These are phyloP conservation scores for Mus spicilegus DNA, from an alignment of 2,113 vertebrate species.

Conservation along the genomic window DNA sequence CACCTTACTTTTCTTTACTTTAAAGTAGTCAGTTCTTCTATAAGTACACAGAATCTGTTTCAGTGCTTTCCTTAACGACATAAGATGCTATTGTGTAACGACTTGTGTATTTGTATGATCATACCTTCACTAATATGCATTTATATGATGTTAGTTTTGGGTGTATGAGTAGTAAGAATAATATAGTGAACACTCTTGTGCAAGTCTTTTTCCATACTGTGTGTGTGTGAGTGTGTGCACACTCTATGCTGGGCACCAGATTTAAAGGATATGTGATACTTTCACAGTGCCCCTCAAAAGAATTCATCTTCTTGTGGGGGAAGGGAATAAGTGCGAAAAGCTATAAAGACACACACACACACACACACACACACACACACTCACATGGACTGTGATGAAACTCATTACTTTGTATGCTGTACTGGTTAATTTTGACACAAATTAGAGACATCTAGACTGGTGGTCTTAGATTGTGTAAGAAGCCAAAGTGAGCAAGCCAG, in stretches of 20 bases:
- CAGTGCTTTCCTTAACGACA: neutral
- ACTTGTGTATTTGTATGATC: neutral
- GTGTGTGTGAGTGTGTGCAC: too few relatives aligned
- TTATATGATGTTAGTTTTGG: slow-evolving; percentile 24
- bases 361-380: too few relatives aligned
- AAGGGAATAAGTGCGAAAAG: neutral
- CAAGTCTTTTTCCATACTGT: neutral
- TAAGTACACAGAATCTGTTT: neutral
- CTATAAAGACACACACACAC: too few relatives aligned
- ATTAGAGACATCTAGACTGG: neutral
- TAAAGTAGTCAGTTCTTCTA: neutral
- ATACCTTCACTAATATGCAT: neutral
- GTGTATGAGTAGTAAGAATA: neutral
- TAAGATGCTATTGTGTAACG: neutral
- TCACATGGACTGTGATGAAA: neutral
- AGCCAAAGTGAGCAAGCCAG: neutral
- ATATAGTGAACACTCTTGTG: neutral
- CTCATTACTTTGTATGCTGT: neutral
- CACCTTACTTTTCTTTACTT: neutral
- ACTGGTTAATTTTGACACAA: neutral
- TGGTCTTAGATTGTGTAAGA: neutral
- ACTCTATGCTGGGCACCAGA: neutral
- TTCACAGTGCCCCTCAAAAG: neutral
- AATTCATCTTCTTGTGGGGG: neutral
- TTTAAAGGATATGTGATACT: neutral